Evolutionary conservation across 2,797 vertebrate species (phyloP), one percentile per base, ranked within the genome.

Genomic region (Rhinogobio ventralis): DNA sequence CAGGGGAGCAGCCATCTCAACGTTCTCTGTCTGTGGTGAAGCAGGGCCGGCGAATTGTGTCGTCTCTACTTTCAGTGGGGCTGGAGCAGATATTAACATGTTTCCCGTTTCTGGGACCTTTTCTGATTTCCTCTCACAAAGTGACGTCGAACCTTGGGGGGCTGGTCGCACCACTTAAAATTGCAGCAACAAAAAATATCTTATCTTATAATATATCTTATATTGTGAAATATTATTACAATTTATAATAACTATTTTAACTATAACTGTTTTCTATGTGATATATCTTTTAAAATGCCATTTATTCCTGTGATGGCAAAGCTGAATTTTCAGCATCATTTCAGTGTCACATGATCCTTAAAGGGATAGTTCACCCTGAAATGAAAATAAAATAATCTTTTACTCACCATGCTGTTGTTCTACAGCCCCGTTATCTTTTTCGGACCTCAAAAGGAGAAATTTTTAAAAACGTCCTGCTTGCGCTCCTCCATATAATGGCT

Each of bases 141-240:
- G 89, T 28, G 91, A 91, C 75, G 89, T 87, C 5, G 90, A 89
- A 85, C 92, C 90, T 30, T 93, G 93, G 73, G 91, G 90, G 39
- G 92, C 91, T 0, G 90, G 92, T 81, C 89, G 90, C 19, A 92
- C 46, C 71, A 91, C 94, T 95, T 83, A 30, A 88, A 42, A 89
- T 71, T n/a, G 57, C 23, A 57, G 5, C 5, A 36, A 30, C 30
- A 30, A 30, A n/a, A n/a, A n/a, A n/a, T n/a, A n/a, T n/a, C n/a
- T n/a, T n/a, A n/a, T n/a, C n/a, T n/a, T n/a, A n/a, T n/a, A 30
- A 30, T 30, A 30, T 2, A 30, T 30, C 2, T 30, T 30, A 30
- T 64, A 64, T 17, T 64, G 14, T 30, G 60, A 64, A 64, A 64
- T 30, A 62, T 28, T 28, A 28, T 28, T 62, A 62, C 60, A 7